Evolutionary conservation across 2,797 vertebrate genomes (phyloP).

Genomic region (Pseudocheirus occidentalis): DNA sequence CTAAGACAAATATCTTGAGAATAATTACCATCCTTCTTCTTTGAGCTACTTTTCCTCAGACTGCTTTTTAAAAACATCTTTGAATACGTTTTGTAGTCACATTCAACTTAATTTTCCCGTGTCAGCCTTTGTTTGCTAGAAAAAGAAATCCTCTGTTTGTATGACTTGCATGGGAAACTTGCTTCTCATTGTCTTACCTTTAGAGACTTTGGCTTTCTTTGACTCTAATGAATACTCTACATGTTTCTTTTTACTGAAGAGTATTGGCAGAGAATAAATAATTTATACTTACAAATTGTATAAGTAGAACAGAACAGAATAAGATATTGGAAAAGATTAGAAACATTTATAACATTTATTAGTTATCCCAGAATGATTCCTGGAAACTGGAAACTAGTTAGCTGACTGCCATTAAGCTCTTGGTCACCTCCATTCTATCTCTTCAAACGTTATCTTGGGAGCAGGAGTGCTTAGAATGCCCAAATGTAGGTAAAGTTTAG

Average conservation of each 20-base stretch:
- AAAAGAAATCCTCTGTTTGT: background rate
- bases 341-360: background rate
- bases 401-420: background rate
- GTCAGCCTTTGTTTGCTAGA: background rate
- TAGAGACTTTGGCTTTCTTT: background rate
- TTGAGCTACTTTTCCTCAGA: background rate
- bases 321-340: background rate
- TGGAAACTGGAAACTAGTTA: background rate
- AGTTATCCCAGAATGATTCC: background rate
- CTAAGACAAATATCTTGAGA: background rate
- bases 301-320: background rate
- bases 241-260: background rate
- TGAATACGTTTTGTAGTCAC: background rate
- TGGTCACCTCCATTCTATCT: background rate
- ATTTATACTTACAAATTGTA: background rate
- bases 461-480: background rate
- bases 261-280: background rate
- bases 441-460: background rate
- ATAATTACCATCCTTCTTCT: background rate
- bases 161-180: background rate
- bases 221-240: background rate
- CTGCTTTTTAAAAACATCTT: background rate
- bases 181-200: background rate
- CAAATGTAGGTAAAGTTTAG: background rate
- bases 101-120: background rate